Percentiles rank a stretch among this genome's conserved stretches.
Evolutionary conservation across 2,113 vertebrate genomes (phyloP).

Genomic region (Neodon shergylaensis): DNA sequence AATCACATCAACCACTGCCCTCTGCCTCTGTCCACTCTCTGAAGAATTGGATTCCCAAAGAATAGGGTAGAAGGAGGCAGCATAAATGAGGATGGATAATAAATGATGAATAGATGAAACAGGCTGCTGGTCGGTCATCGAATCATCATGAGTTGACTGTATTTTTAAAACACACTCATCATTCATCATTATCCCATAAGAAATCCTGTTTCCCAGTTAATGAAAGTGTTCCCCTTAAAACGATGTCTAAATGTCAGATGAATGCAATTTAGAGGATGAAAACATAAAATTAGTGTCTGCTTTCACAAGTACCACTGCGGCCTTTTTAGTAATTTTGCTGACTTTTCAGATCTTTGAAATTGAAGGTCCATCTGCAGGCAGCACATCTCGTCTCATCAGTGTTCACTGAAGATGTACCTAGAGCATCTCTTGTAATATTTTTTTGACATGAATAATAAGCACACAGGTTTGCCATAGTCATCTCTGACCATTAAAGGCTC

Average conservation of each 20-base stretch:
- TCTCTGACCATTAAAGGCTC: conserved; percentile 34
- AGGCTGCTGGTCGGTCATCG: background rate
- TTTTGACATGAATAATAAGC: background rate
- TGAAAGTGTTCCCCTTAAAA: conserved; percentile 56
- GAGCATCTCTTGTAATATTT: background rate
- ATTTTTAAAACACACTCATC: conserved; percentile 54
- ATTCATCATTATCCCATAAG: conserved; percentile 46
- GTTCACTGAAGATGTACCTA: background rate
- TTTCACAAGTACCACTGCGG: conserved; percentile 58
- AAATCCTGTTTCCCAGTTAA: conserved; percentile 60
- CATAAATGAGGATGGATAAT: background rate
- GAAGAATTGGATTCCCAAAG: conserved; percentile 47
- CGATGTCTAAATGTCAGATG: conserved; percentile 69
- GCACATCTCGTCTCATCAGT: background rate
- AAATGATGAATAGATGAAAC: background rate
- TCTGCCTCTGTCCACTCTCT: background rate
- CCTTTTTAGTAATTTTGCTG: conserved; percentile 52
- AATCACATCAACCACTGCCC: background rate
- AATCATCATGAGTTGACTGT: conserved; percentile 44
- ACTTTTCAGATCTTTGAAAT: conserved; percentile 54
- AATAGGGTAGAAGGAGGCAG: background rate
- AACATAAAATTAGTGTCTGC: conserved; percentile 70
- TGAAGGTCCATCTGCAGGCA: background rate
- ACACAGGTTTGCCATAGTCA: background rate
- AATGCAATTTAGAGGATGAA: conserved; percentile 55